A percentile compares a stretch with the other conserved stretches of the same genome.
phyloP scores from a whole-genome alignment of 2,113 vertebrate genomes.

The Tragelaphus scriptus region DNA sequence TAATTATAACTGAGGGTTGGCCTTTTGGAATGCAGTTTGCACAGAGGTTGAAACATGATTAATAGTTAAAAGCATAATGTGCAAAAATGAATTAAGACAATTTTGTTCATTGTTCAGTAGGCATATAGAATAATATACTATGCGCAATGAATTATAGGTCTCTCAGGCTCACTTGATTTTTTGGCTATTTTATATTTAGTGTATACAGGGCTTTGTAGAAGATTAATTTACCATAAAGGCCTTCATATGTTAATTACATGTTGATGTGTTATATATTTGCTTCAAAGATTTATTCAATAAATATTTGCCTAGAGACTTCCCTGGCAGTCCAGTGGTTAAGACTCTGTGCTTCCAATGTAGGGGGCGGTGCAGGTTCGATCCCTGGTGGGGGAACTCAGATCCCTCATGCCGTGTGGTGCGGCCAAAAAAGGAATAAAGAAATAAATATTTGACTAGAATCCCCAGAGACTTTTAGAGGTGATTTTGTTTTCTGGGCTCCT shows the following conservation, averaged over 20 bases:
- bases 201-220: conserved; percentile 75
- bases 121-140: conserved; percentile 58
- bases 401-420: not conserved
- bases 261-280: conserved; percentile 54
- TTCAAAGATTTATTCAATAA: conserved; percentile 69
- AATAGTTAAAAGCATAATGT: conserved; percentile 61
- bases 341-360: not conserved
- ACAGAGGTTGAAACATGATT: conserved; percentile 69
- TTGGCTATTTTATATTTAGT: conserved; percentile 73
- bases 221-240: conserved; percentile 66
- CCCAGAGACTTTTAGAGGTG: conserved; percentile 44
- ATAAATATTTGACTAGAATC: conserved; percentile 57
- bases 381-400: not conserved
- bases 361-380: not conserved
- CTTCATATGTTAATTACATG: conserved; percentile 56
- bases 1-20: conserved; percentile 84
- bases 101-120: conserved; percentile 56
- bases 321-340: not conserved
- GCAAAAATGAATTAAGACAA: conserved; percentile 75
- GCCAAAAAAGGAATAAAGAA: not conserved
- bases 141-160: conserved; percentile 60
- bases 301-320: conserved; percentile 38
- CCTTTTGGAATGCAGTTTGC: conserved; percentile 79
- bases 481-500: conserved; percentile 53
- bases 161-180: conserved; percentile 66